Evolutionary conservation across 2,113 vertebrate species (phyloP).

Genomic region (Centropus unirufus): DNA sequence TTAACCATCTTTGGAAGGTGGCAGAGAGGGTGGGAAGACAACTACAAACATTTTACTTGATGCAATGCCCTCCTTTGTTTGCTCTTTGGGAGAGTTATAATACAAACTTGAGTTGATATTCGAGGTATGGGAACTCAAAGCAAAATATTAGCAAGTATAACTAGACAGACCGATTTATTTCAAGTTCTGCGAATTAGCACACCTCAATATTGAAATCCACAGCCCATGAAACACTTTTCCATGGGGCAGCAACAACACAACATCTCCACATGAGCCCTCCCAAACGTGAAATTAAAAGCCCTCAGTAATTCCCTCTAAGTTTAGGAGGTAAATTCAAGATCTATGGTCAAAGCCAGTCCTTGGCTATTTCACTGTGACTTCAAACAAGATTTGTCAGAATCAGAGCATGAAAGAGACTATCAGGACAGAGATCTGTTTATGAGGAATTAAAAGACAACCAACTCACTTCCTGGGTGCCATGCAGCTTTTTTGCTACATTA

Average conservation of each 20-base stretch:
- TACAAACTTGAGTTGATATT: not conserved
- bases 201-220: not conserved
- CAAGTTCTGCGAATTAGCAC: not conserved
- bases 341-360: not conserved
- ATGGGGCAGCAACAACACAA: not conserved
- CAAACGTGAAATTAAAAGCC: not conserved
- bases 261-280: not conserved
- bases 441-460: not conserved
- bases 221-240: not conserved
- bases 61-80: not conserved
- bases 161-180: not conserved
- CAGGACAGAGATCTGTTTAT: not conserved
- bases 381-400: not conserved
- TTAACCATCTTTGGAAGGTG: not conserved
- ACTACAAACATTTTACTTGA: not conserved
- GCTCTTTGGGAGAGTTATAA: not conserved
- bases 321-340: not conserved
- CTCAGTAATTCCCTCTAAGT: not conserved
- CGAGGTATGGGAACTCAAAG: not conserved
- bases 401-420: not conserved
- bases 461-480: not conserved
- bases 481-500: not conserved
- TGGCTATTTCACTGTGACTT: not conserved
- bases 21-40: not conserved
- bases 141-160: not conserved